A percentile compares a stretch with the other conserved stretches of the same genome.
Conservation (phyloP, 2,113 vertebrate genomes). For the Suncus etruscus region DNA sequence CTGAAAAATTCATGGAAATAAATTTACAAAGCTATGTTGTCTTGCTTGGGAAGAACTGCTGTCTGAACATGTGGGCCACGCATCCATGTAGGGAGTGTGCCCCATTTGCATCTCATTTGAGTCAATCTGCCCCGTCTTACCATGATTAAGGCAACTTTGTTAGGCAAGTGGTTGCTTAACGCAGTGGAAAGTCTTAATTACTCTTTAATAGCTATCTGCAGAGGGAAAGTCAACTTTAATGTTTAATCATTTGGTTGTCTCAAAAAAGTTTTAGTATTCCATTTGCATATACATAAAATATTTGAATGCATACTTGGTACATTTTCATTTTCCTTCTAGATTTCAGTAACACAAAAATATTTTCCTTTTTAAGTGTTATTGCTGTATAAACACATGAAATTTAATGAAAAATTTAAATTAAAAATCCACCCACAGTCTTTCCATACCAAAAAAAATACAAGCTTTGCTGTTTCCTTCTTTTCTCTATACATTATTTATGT, state of each 20-base stretch:
- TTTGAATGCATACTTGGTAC: constrained; percentile 52
- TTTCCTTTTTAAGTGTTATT: constrained; percentile 73
- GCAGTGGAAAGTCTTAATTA: constrained; percentile 76
- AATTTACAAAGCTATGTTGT: not conserved
- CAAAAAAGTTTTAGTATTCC: constrained; percentile 57
- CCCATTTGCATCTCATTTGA: constrained; percentile 66
- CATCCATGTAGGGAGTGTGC: not conserved
- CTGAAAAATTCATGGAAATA: not conserved
- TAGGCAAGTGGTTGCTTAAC: constrained; percentile 75
- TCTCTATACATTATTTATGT: constrained; percentile 35
- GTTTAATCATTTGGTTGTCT: constrained; percentile 65
- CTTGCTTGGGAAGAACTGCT: constrained; percentile 15
- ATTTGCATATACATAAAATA: constrained; percentile 60
- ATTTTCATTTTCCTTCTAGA: constrained; percentile 68
- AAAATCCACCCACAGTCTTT: constrained; percentile 70
- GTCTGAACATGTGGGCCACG: constrained; percentile 27
- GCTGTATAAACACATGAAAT: constrained; percentile 68
- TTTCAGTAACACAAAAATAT: constrained; percentile 70
- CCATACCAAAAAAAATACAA: constrained; percentile 61
- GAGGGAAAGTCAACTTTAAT: constrained; percentile 59
- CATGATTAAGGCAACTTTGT: constrained; percentile 54
- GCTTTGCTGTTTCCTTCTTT: constrained; percentile 16
- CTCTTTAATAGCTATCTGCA: constrained; percentile 66
- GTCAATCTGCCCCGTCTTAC: constrained; percentile 62
- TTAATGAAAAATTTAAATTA: constrained; percentile 81